Evolutionary conservation across 2,113 vertebrate genomes (phyloP), one percentile per base, ranked within the genome.

Genomic region (Alexandromys fortis): DNA sequence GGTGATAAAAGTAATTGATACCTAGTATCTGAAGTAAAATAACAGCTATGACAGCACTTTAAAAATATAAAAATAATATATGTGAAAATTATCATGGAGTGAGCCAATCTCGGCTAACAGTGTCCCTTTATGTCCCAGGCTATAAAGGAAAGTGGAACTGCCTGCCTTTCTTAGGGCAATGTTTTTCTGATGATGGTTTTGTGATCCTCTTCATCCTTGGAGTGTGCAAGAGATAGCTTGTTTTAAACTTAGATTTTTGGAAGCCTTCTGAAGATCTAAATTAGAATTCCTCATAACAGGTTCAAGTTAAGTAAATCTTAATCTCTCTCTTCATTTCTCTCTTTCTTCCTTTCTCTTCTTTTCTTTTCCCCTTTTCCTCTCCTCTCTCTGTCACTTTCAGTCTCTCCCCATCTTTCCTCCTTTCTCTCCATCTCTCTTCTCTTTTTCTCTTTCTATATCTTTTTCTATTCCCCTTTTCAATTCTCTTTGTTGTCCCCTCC

Each of bases 171-270:
- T 70, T 2, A 42, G 55, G 38, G 3, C 28, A 67, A 10, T 42
- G 33, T 17, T 81, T 89, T 82, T 45, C 63, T 67, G 82, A 33
- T 33, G 42, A 21, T 85, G 45, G 42, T 6, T 35, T 95, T 63
- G 16, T 55, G 67, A 58, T 49, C 6, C 30, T 35, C 13, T 8
- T 82, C 13, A 93, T 91, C 68, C 72, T 78, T 79, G 63, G 9
- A 8, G 5, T 47, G 16, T 26, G 1, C 55, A 28, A 2, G 8
- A 22, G 35, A 33, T 63, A 83, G 33, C 65, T 55, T 76, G 16
- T 76, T 42, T 21, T 52, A 93, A 91, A 58, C 67, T 88, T 47
- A 86, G 38, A 70, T 92, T 92, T 87, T 30, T 85, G 35, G 30
- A 93, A 89, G 14, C 14, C 65, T 19, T 17, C 6, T n/a, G 33